Evolutionary conservation across 2,797 vertebrate species (phyloP).

Genomic region (Pseudopleuronectes americanus): DNA sequence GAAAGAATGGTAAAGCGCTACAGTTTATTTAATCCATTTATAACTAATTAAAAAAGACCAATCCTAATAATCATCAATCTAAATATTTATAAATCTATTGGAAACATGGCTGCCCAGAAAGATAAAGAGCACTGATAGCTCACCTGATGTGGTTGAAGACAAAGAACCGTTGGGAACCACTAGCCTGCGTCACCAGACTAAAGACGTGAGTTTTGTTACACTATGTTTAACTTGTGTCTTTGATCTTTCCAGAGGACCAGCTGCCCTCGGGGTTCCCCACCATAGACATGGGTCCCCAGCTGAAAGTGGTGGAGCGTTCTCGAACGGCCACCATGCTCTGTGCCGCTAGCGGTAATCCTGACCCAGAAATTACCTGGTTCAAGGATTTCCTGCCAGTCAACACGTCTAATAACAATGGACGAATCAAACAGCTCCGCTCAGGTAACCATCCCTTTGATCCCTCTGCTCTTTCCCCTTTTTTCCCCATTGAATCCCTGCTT

Average conservation of each 20-base stretch:
- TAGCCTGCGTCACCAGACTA: neutral
- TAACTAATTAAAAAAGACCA: too few relatives aligned
- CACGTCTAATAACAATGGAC: conserved; percentile 96
- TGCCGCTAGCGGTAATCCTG: conserved; percentile 96
- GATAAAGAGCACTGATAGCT: neutral
- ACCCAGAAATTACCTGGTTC: conserved; percentile 99
- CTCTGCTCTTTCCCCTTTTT: conserved; percentile 5
- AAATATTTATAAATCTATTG: neutral
- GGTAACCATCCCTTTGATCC: conserved; percentile 67
- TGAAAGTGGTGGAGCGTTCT: conserved; percentile 98
- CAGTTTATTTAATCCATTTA: too few relatives aligned
- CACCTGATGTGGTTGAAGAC: neutral
- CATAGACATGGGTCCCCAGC: conserved; percentile 98
- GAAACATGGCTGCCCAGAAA: neutral
- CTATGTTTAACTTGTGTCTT: conserved; percentile 43
- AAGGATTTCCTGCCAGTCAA: conserved; percentile 98
- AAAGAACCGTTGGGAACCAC: neutral
- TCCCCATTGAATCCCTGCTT: conserved; percentile 39
- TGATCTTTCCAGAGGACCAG: conserved; percentile 90
- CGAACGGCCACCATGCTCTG: conserved; percentile 99
- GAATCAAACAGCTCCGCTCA: conserved; percentile 94
- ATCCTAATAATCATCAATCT: too few relatives aligned
- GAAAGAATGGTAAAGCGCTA: too few relatives aligned
- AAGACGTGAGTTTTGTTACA: neutral
- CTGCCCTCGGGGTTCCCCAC: conserved; percentile 96